Percentiles rank a stretch among this genome's conserved stretches.
Evolutionary conservation across 2,113 vertebrate species (phyloP).

Genomic region (Microcebus griseorufus): DNA sequence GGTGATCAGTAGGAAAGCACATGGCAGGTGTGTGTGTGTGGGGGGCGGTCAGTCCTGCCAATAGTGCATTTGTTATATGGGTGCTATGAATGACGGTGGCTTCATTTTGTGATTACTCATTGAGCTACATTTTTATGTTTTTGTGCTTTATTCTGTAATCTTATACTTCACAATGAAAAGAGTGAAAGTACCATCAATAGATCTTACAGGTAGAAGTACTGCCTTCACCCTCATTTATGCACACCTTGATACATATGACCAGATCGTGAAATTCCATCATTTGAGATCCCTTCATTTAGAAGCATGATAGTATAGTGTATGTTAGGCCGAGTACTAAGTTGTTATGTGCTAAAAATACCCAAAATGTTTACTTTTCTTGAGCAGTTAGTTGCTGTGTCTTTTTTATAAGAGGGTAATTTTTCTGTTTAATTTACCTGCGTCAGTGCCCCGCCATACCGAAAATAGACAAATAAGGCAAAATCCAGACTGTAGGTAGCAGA

Average conservation of each 20-base stretch:
- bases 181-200: neutral
- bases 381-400: neutral
- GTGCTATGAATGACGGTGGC: neutral
- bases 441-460: neutral
- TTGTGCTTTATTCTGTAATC: neutral
- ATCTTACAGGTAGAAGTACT: neutral
- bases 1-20: rapidly evolving
- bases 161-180: neutral
- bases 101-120: neutral
- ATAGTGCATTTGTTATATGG: neutral
- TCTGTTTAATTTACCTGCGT: slow-evolving; percentile 4
- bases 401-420: neutral
- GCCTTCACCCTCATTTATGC: neutral
- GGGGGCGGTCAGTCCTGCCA: neutral
- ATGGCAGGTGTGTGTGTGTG: no score
- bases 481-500: neutral
- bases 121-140: neutral
- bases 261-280: neutral
- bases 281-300: neutral
- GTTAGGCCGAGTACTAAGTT: neutral
- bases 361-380: neutral
- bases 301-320: neutral
- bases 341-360: neutral
- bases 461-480: neutral
- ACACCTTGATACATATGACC: rapidly evolving